Percentiles rank a stretch among this genome's conserved stretches.
These are phyloP conservation scores for Rhizomys pruinosus DNA, from an alignment of 2,113 vertebrate species.

Conservation along the genomic window DNA sequence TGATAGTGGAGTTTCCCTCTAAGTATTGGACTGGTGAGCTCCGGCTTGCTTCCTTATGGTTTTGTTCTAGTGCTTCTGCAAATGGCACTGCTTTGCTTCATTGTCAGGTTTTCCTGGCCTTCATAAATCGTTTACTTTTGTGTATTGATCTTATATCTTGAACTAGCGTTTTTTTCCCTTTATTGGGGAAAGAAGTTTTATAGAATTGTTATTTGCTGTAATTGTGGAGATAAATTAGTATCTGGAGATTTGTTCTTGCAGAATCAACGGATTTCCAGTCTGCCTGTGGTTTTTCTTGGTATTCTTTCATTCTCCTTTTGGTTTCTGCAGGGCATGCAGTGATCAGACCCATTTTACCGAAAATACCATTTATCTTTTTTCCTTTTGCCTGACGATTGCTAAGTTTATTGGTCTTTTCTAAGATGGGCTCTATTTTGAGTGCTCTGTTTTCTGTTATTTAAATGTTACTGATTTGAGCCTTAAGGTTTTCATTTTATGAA, in stretches of 20 bases:
- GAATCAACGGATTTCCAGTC: background rate
- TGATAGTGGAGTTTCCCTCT: background rate
- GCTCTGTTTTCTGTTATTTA: slow-evolving; percentile 18
- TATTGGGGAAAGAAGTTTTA: background rate
- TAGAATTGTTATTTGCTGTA: background rate
- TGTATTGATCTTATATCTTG: background rate
- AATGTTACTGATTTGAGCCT: background rate
- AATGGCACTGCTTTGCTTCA: background rate
- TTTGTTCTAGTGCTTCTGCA: background rate
- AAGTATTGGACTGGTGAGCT: background rate
- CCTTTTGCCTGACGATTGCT: background rate
- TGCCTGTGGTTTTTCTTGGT: background rate
- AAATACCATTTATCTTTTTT: background rate
- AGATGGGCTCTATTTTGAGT: background rate
- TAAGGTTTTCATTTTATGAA: slow-evolving; percentile 2
- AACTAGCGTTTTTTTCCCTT: background rate
- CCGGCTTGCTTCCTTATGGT: background rate
- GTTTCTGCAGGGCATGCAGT: background rate
- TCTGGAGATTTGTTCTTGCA: background rate
- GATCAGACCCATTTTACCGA: background rate
- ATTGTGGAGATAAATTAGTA: background rate
- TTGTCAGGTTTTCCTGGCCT: too few relatives aligned
- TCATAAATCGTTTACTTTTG: background rate
- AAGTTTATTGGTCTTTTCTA: slow-evolving; percentile 19
- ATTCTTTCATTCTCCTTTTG: background rate